Evolutionary conservation across 2,797 vertebrate species (phyloP).

Genomic region (Mormyrus hasselquistii): DNA sequence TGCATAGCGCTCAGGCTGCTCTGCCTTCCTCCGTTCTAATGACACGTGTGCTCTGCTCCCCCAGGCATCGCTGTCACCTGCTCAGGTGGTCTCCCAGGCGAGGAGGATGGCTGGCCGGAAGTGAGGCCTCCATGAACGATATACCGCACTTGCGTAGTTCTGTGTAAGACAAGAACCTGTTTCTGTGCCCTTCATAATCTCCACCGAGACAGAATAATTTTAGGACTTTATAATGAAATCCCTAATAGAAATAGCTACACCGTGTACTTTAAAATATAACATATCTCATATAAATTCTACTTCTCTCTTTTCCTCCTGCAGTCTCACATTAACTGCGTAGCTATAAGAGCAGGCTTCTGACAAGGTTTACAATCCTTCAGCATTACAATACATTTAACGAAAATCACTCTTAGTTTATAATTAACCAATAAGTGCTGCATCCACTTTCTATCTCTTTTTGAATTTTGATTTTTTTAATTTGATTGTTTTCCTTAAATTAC

Average conservation of each 20-base stretch:
- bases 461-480: neutral
- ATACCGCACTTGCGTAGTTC: neutral
- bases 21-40: slow-evolving; percentile 12
- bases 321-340: neutral
- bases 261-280: slow-evolving; percentile 21
- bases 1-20: neutral
- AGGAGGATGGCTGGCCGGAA: slow-evolving; percentile 1
- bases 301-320: neutral
- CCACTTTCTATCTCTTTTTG: neutral
- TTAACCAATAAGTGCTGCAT: neutral
- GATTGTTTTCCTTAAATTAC: neutral
- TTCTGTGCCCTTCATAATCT: slow-evolving; percentile 43
- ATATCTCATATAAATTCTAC: neutral
- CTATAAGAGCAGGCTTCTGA: neutral
- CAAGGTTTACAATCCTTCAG: neutral
- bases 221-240: slow-evolving; percentile 39
- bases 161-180: slow-evolving; percentile 24
- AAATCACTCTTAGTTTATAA: neutral
- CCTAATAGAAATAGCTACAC: slow-evolving; percentile 31
- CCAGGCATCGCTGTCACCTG: slow-evolving; percentile 42
- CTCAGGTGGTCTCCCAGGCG: slow-evolving; percentile 33
- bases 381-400: neutral
- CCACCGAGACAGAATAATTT: slow-evolving; percentile 48
- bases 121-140: slow-evolving; percentile 24
- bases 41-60: neutral